These are phyloP conservation scores for Gasterosteus nipponicus DNA, from an alignment of 2,113 vertebrate species.

Conservation along the genomic window DNA sequence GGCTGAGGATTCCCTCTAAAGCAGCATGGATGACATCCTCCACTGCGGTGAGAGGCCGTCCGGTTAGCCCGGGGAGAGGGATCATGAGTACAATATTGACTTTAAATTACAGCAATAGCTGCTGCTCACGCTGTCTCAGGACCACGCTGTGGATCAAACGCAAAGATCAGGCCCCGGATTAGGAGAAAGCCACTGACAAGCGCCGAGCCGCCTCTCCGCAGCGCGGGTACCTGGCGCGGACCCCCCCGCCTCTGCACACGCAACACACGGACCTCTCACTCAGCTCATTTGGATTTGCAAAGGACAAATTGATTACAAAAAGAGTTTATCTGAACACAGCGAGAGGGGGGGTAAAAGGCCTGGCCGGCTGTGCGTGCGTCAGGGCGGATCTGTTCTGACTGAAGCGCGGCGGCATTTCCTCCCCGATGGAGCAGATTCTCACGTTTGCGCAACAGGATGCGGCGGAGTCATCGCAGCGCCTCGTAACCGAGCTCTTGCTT, in stretches of 20 bases:
- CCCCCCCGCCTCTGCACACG: conserved; percentile 54
- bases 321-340: conserved; percentile 43
- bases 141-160: conserved; percentile 83
- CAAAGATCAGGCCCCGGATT: conserved; percentile 84
- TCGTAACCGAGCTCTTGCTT: conserved; percentile 73
- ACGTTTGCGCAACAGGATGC: conserved; percentile 67
- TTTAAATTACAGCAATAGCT: conserved; percentile 83
- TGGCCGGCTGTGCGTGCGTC: not conserved
- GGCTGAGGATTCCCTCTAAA: conserved; percentile 71
- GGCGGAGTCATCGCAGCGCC: conserved; percentile 56
- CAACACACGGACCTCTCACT: conserved; percentile 63
- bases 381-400: conserved; percentile 35
- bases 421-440: conserved; percentile 47
- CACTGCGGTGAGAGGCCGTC: conserved; percentile 58
- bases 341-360: conserved; percentile 12
- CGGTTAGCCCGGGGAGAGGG: conserved; percentile 75
- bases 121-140: conserved; percentile 81
- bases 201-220: conserved; percentile 58
- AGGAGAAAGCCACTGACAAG: conserved; percentile 83
- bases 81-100: conserved; percentile 84
- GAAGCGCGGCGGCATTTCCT: conserved; percentile 62
- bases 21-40: conserved; percentile 66
- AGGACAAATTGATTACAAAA: conserved; percentile 73
- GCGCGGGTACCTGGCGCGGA: conserved; percentile 42
- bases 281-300: conserved; percentile 70